Conservation (phyloP, 2,888 invertebrate species). For the Caenorhabditis zanzibari region DNA sequence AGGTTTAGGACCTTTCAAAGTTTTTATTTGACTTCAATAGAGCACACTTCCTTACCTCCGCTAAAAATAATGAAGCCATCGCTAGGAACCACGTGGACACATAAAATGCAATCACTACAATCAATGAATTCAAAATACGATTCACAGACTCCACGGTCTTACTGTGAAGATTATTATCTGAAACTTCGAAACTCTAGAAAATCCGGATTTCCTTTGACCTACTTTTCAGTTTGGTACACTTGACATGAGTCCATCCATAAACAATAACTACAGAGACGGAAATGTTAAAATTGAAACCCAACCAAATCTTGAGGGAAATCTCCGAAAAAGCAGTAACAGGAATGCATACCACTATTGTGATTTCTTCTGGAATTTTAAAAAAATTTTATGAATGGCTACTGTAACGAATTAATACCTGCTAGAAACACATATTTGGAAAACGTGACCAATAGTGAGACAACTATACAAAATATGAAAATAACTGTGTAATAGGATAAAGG, state of each 20-base stretch:
- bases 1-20: constrained; percentile 9
- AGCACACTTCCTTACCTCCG: neutral
- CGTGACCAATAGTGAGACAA: constrained; percentile 44
- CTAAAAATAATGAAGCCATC: constrained; percentile 30
- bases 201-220: neutral
- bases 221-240: constrained; percentile 54
- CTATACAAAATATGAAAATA: constrained; percentile 24
- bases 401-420: constrained; percentile 7
- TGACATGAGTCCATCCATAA: constrained; percentile 65
- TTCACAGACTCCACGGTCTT: constrained; percentile 45
- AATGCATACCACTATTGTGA: constrained; percentile 56
- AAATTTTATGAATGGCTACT: neutral
- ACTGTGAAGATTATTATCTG: constrained; percentile 43
- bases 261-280: constrained; percentile 67
- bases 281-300: constrained; percentile 57
- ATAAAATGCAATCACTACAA: constrained; percentile 66
- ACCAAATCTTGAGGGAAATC: constrained; percentile 56
- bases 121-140: constrained; percentile 69
- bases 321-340: constrained; percentile 69
- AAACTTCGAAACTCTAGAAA: neutral
- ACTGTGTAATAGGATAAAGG: constrained; percentile 43
- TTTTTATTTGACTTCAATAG: no score
- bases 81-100: constrained; percentile 72
- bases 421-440: constrained; percentile 46
- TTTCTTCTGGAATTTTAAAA: constrained; percentile 46